Base-by-base conservation (phyloP, 2,888 invertebrate genomes). In the Horisme vitalbata region DNA sequence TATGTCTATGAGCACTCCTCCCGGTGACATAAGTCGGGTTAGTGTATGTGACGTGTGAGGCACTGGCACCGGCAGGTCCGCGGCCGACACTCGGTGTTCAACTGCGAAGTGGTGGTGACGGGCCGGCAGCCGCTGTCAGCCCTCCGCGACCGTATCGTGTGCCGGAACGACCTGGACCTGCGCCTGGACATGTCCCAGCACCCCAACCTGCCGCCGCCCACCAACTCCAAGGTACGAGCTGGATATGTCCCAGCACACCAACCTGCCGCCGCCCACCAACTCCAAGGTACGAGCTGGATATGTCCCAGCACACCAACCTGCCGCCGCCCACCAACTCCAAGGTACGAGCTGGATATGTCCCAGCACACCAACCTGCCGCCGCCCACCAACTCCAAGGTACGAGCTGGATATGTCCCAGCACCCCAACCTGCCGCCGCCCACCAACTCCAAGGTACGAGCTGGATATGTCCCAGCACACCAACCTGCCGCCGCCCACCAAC, bases 201-300 rank as follows among this genome's bases (percentile, higher is more conserved):
- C 30, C 92, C 92, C 0, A 68, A 83, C 9, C 21, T 37, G n/a
- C 13, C 24, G 4, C 35, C 32, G 1, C 41, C 36, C 10, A 9
- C 36, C 12, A 37, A 4, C n/a, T 33, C 47, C 4, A 43, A 33
- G 47, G 47, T 30, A 96, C n/a, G n/a, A 8, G 24, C 11, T 11
- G 4, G 2, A 3, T 10, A 9, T 9, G 3, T 8, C 3, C 6
- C n/a, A n/a, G n/a, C n/a, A n/a, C 9, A 23, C n/a, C 3, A n/a
- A 93, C 31, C 79, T 98, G 24, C 90, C 95, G 1, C 96, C 96
- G 68, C 91, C 92, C 57, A 93, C 97, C 55, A 80, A 88, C 9
- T 98, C 97, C 72, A 75, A n/a, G 92, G 34, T 93, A 94, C 55
- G 96, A 97, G 74, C 71, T 87, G 10, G 95, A 95, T 65, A 80